Evolutionary conservation across 2,113 vertebrate genomes (phyloP).

Genomic region (Eulacestoma nigropectus): DNA sequence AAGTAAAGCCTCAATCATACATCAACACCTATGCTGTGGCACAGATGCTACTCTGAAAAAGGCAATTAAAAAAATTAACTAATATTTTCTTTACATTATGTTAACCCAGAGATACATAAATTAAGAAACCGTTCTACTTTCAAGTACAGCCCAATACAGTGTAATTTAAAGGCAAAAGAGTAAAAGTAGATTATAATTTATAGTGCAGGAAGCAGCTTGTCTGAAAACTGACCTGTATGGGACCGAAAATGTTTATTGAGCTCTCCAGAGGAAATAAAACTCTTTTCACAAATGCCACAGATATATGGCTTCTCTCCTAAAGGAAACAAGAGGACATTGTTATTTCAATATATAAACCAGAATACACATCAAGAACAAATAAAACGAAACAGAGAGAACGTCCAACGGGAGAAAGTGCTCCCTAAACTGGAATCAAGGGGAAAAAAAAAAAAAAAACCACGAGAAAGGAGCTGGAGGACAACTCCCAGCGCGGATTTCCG

Average conservation of each 20-base stretch:
- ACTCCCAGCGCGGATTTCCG: fast-evolving
- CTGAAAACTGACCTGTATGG: slow-evolving; percentile 86
- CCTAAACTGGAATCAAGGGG: not conserved
- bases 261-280: slow-evolving; percentile 91
- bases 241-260: slow-evolving; percentile 94
- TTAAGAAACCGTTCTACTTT: not conserved
- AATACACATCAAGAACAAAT: not conserved
- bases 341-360: not conserved
- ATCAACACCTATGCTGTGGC: not conserved
- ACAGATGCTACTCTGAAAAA: not conserved
- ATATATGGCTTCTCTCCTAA: slow-evolving; percentile 86
- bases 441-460: fast-evolving
- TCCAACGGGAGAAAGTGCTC: not conserved
- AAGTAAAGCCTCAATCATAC: not conserved
- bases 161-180: slow-evolving; percentile 46
- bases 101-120: not conserved
- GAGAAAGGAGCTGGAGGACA: not conserved
- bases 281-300: slow-evolving; percentile 88
- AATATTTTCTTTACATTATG: not conserved
- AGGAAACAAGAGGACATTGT: slow-evolving; percentile 54
- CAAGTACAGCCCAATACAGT: not conserved
- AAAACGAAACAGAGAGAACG: fast-evolving
- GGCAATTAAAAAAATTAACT: not conserved
- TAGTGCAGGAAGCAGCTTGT: slow-evolving; percentile 45
- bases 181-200: slow-evolving; percentile 39